Percentiles rank a stretch among this genome's conserved stretches.
Conservation (phyloP, 2,113 vertebrate genomes). For the Meriones unguiculatus region DNA sequence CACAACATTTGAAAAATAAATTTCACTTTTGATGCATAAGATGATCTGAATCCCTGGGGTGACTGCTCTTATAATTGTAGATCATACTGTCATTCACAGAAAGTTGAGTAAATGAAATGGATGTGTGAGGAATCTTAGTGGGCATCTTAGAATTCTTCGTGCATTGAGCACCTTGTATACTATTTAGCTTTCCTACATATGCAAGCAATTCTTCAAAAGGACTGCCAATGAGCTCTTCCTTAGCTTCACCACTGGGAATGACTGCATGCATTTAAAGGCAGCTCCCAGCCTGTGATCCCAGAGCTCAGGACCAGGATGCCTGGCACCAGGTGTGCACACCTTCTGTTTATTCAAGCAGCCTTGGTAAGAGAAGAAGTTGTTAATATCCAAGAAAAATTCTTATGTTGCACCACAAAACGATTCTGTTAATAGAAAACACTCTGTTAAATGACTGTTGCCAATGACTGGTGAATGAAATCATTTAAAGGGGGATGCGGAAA, state of each 20-base stretch:
- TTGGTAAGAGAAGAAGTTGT: not conserved
- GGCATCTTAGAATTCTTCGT: not conserved
- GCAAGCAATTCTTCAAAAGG: not conserved
- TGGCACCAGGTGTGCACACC: rapidly evolving
- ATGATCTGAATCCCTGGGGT: not conserved
- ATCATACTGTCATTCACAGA: not conserved
- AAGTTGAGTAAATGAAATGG: no score
- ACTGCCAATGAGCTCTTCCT: no score
- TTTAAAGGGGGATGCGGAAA: not conserved
- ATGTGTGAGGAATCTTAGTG: not conserved
- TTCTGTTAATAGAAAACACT: not conserved
- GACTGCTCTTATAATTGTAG: not conserved
- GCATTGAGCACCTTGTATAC: no score
- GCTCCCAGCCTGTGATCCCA: no score
- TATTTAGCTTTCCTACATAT: no score
- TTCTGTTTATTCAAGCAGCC: not conserved
- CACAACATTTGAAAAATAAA: not conserved
- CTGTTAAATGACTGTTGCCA: no score
- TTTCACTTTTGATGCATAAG: not conserved
- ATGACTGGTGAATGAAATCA: not conserved
- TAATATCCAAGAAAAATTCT: not conserved
- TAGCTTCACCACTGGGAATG: not conserved
- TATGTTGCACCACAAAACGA: not conserved
- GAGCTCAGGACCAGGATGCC: not conserved
- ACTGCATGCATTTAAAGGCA: not conserved